Base-by-base conservation (phyloP, 2,797 vertebrate species). In the Syngnathus rostellatus region DNA sequence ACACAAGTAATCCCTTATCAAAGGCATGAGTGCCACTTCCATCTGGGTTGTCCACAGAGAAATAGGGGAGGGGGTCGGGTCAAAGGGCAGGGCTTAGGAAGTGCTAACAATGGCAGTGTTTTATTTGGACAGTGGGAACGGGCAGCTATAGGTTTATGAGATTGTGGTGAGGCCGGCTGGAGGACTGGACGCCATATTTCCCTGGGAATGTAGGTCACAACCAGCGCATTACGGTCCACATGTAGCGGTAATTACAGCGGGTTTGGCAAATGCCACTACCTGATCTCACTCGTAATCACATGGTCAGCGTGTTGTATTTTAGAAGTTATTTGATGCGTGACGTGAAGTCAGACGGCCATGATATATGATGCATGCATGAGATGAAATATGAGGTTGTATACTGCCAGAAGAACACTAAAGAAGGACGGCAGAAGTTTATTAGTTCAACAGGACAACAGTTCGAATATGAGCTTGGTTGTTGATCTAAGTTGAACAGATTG, bases 131-230 rank as follows among this genome's bases (percentile, higher is more conserved):
- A 63, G 48, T 51, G 79, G 83, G 85, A 89, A 91, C 90, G 85
- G 43, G 58, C 66, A 39, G 25, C 66, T 62, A 62, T 63, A 71
- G 64, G 70, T 81, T 70, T 71, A 66, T 46, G 69, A 74, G 65
- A 74, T 67, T 31, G 67, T 75, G 67, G 65, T 16, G 68, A 79
- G 31, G 31, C 31, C 31, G 31, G 31, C 31, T 31, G 79, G 75
- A 74, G 77, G 74, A 76, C 62, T 0, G 73, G 68, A 77, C 77
- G 77, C 79, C 62, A 41, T 75, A 72, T 79, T 48, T 85, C 83
- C 80, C 73, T 75, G 79, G 82, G 85, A 89, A 91, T 91, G 86
- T 90, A 81, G 88, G 88, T 88, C 89, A 87, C 74, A 41, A 77
- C 71, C 84, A 85, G 90, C 87, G 86, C 86, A 83, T 85, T 89